Evolutionary conservation across 2,888 invertebrate species (phyloP), one percentile per base, ranked within the genome.

Genomic region (Cyaniris semiargus): DNA sequence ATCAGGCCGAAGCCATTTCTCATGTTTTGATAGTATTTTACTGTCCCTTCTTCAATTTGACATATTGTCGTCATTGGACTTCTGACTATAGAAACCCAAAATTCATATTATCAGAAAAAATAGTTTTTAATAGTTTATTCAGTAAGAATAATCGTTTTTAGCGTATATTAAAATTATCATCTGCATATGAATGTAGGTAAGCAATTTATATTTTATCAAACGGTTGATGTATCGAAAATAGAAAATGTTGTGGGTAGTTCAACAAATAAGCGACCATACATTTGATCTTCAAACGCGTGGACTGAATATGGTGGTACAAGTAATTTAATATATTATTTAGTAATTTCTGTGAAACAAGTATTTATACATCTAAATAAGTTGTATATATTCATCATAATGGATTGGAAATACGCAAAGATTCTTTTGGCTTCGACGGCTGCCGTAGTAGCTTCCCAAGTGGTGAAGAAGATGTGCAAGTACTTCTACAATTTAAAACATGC

Each of bases 341-440:
- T 27, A 7, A 27, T 27, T 7, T 53, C 53, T 53, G 48, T 18
- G 23, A 76, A 66, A 34, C 70, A 79, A 76, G 75, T 79, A 75
- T 72, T 75, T 72, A 77, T 38, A 70, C 77, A 53, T 76, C 53
- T 60, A 48, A 66, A 53, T 70, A 75, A 48, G 60, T 21, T 15
- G 48, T n/a, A 70, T 60, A 74, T 74, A 79, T 78, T 78, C 34
- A 15, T 79, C 80, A 87, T 80, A 77, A 94, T 94, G 94, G 86
- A 91, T 86, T 94, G 93, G 93, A 93, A 87, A 86, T 90, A 89
- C 86, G 88, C 88, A 79, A 92, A 89, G 81, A 84, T 93, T 81
- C 80, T 93, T 79, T 83, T 94, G 81, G 91, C 90, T 53, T 90
- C 94, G 75, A 91, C 93, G 78, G 93, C 89, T 78, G 84, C 89